Evolutionary conservation across 37 sponge, comb jelly and placozoan genomes (phyloP).

Genomic region (Mnemiopsis leidyi): DNA sequence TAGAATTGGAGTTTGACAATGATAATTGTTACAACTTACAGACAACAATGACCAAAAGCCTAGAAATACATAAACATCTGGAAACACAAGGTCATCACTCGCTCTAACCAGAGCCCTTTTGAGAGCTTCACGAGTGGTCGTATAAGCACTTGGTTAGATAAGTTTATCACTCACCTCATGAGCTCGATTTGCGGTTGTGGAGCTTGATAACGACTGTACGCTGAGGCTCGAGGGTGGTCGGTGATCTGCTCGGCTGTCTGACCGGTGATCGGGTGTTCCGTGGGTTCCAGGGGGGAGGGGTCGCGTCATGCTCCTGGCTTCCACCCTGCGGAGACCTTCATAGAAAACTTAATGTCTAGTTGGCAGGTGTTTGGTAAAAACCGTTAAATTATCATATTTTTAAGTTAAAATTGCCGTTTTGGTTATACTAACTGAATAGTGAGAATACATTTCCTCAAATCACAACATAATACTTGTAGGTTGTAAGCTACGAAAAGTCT

Average conservation of each 20-base stretch:
- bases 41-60: too few relatives aligned
- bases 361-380: not conserved
- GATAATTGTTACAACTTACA: not conserved
- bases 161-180: not conserved
- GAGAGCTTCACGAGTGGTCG: too few relatives aligned
- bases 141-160: too few relatives aligned
- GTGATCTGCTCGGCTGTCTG: not conserved
- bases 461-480: not conserved
- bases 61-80: too few relatives aligned
- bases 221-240: not conserved
- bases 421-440: too few relatives aligned
- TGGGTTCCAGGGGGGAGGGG: constrained; percentile 34
- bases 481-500: not conserved
- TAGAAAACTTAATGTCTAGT: constrained; percentile 11
- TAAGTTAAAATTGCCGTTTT: not conserved
- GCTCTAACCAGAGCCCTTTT: too few relatives aligned
- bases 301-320: constrained; percentile 24
- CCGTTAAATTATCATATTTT: not conserved
- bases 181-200: constrained; percentile 9
- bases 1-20: too few relatives aligned
- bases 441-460: too few relatives aligned
- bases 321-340: constrained; percentile 43
- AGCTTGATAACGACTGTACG: constrained; percentile 47
- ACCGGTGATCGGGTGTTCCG: constrained; percentile 27
- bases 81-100: too few relatives aligned